phyloP scores from a whole-genome alignment of 2,113 vertebrate genomes.

The Jaculus jaculus region DNA sequence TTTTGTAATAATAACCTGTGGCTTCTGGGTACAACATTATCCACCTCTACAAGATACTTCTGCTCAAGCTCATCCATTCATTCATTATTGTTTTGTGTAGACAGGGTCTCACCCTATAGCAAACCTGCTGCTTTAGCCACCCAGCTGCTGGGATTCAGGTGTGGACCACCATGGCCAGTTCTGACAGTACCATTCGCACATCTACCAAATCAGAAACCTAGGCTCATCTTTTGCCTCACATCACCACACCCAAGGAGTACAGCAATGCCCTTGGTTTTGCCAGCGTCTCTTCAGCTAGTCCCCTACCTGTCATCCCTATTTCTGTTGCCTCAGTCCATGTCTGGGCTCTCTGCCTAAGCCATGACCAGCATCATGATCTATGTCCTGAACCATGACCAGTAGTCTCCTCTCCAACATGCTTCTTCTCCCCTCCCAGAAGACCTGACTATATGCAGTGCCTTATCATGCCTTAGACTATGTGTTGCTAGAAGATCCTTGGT shows the following conservation, averaged over 20 bases:
- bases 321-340: background rate
- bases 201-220: background rate
- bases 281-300: background rate
- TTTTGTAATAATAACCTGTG: no score
- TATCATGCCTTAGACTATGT: background rate
- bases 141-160: no score
- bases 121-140: no score
- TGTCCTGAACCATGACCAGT: background rate
- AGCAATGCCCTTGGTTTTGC: background rate
- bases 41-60: no score
- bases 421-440: background rate
- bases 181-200: background rate
- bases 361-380: no score
- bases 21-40: no score
- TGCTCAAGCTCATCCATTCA: no score
- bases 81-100: no score
- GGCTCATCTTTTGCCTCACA: background rate
- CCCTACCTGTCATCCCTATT: no score
- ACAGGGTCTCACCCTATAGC: no score
- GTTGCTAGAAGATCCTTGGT: background rate
- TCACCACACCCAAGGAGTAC: background rate
- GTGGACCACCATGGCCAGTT: no score
- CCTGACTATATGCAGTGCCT: background rate
- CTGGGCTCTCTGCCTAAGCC: background rate
- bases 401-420: background rate